Conservation (phyloP, 2,113 vertebrate species). For the Cynopterus brachyotis region DNA sequence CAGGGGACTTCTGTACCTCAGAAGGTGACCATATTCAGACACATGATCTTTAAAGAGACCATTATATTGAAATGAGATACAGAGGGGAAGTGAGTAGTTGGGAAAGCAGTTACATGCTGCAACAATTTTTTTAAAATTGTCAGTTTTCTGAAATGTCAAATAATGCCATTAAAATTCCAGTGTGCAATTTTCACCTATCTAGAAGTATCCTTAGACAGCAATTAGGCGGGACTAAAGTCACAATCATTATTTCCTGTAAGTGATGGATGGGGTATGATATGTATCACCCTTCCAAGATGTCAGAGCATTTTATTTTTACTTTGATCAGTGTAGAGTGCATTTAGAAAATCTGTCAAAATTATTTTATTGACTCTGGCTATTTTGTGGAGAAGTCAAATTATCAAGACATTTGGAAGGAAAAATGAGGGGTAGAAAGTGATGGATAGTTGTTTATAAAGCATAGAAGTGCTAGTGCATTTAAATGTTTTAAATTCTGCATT, state of each 20-base stretch:
- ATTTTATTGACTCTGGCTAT: background rate
- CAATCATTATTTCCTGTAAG: background rate
- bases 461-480: background rate
- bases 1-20: background rate
- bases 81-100: background rate
- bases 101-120: background rate
- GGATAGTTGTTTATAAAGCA: background rate
- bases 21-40: background rate
- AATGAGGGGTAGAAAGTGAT: background rate
- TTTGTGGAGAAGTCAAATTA: background rate
- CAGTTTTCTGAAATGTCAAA: background rate
- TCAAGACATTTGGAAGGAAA: background rate
- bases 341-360: conserved; percentile 10
- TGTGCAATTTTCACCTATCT: background rate
- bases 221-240: background rate
- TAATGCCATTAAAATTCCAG: background rate
- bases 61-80: background rate
- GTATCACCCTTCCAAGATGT: background rate
- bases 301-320: conserved; percentile 14
- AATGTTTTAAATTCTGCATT: background rate
- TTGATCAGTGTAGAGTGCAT: background rate
- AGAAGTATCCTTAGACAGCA: background rate
- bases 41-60: background rate
- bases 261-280: background rate
- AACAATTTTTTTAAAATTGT: background rate